phyloP scores from a whole-genome alignment of 2,113 vertebrate genomes.

The Poecile atricapillus region DNA sequence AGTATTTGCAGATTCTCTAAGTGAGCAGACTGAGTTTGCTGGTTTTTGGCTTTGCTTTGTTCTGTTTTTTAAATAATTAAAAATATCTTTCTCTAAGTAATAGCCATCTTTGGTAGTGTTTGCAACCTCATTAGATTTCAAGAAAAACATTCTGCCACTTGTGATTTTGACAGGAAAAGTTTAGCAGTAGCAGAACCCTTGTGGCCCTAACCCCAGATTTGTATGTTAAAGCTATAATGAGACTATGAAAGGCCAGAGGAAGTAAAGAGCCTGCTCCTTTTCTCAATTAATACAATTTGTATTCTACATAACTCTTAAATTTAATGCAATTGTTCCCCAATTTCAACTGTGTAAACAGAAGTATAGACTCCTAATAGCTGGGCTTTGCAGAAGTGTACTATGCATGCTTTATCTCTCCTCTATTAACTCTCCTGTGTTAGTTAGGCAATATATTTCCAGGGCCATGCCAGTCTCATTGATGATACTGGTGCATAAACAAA shows the following conservation, averaged over 20 bases:
- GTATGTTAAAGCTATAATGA: neutral
- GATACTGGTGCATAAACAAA: neutral
- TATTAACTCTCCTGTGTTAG: neutral
- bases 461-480: neutral
- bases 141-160: neutral
- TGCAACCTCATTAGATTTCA: neutral
- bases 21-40: neutral
- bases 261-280: neutral
- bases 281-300: neutral
- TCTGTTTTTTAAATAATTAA: neutral
- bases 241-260: neutral
- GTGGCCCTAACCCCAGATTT: neutral
- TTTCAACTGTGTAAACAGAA: neutral
- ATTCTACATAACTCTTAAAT: neutral
- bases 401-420: neutral
- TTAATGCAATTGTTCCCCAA: neutral
- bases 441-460: neutral
- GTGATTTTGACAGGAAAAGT: neutral
- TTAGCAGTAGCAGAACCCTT: neutral
- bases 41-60: fast-evolving
- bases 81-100: neutral
- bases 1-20: neutral
- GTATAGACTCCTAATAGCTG: neutral
- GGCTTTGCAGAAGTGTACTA: neutral
- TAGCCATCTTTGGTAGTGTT: neutral